Base-by-base conservation (phyloP, 2,113 vertebrate genomes). In the Hepsetus odoe region DNA sequence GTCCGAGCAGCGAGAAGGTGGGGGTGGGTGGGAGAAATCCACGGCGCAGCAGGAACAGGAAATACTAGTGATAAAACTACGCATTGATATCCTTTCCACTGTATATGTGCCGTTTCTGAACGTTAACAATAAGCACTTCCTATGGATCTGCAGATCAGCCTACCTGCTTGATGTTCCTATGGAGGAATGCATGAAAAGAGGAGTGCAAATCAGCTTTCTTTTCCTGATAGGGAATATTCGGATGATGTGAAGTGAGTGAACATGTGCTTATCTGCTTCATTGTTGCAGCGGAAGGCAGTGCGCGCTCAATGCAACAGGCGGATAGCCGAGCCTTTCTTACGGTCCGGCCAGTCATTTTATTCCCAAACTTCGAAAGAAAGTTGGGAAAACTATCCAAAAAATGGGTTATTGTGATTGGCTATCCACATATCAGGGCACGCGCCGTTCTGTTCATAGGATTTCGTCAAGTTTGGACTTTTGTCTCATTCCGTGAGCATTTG, bases 1-100 rank as follows among this genome's bases (percentile, higher is more conserved):
- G 88, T 80, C 55, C 74, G 13, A 62, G 51, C 35, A 30, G 70
- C 58, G 61, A 51, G 49, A 58, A 30, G 44, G 51, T 65, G 59
- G 66, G 2, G n/a, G n/a, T n/a, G n/a, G n/a, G n/a, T n/a, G n/a
- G 62, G 33, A 38, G 33, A 58, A 53, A 53, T 2, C n/a, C 42
- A 1, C 16, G 6, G 70, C 40, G 51, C 61, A 42, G 53, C 38
- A 64, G 18, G 42, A 40, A 8, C 56, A 77, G 76, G 32, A 62
- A 70, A 38, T 4, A 35, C 40, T 6, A 7, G 12, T 40, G 69
- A 55, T 55, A 71, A 71, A 35, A 33, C 14, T 22, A 20, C 2
- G 8, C 67, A 6, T 71, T 12, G 35, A 38, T 71, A 32, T 70
- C 32, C 55, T 20, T n/a, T n/a, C 1, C n/a, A 61, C 42, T 26